phyloP scores from a whole-genome alignment of 2,113 vertebrate species.

The Tragelaphus strepsiceros region DNA sequence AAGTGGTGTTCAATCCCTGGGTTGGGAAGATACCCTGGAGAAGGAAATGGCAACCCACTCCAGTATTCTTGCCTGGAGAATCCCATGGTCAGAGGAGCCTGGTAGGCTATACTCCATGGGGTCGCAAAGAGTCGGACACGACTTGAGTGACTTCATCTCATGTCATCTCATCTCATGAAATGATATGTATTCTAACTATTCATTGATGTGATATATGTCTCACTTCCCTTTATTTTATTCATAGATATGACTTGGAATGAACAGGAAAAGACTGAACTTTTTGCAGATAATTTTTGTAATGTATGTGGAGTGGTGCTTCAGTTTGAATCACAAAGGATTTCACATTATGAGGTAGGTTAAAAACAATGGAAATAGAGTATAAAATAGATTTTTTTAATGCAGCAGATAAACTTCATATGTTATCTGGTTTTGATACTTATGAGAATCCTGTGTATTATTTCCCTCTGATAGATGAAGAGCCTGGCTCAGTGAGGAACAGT shows the following conservation, averaged over 20 bases:
- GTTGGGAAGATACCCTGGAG: too few species aligned
- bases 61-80: too few species aligned
- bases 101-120: too few species aligned
- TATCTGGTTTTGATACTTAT: neutral
- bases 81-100: too few species aligned
- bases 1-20: neutral
- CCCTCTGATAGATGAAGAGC: neutral
- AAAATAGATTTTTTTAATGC: conserved; percentile 43
- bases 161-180: neutral
- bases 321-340: conserved; percentile 85
- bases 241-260: conserved; percentile 65
- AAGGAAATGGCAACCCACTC: too few species aligned
- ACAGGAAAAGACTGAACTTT: conserved; percentile 73
- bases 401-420: conserved; percentile 1
- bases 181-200: neutral
- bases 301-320: conserved; percentile 85
- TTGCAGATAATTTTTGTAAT: conserved; percentile 86
- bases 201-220: conserved; percentile 15
- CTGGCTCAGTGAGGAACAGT: neutral
- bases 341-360: conserved; percentile 88
- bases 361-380: neutral
- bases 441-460: conserved; percentile 1
- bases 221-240: conserved; percentile 39
- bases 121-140: too few species aligned
- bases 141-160: too few species aligned